A percentile compares a stretch with the other conserved stretches of the same genome.
phyloP scores from a whole-genome alignment of 2,888 invertebrate genomes.

The Boloria selene region DNA sequence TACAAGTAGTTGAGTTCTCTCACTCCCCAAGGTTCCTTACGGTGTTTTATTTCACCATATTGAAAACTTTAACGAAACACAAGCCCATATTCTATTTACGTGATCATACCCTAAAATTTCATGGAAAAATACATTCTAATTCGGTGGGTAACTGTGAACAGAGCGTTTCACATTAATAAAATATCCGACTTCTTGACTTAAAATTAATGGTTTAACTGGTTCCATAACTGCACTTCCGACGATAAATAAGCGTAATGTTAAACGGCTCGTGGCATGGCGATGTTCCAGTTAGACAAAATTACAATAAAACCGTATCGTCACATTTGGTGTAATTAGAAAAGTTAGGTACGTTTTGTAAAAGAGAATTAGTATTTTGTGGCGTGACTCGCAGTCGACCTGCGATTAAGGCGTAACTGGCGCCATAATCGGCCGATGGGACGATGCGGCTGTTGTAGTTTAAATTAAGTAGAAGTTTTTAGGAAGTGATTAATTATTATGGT shows the following conservation, averaged over 20 bases:
- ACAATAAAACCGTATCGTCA: constrained; percentile 67
- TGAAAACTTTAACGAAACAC: too few species aligned
- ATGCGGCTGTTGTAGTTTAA: constrained; percentile 3
- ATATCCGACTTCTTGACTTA: constrained; percentile 3
- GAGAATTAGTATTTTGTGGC: constrained; percentile 76
- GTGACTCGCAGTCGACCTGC: constrained; percentile 65
- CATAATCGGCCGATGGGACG: constrained; percentile 9
- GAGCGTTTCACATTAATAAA: constrained; percentile 10
- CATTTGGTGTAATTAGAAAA: constrained; percentile 76
- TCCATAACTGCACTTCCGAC: constrained; percentile 26
- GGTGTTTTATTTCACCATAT: too few species aligned
- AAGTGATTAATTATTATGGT: constrained; percentile 4
- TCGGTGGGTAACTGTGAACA: background rate
- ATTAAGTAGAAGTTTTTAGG: constrained; percentile 9
- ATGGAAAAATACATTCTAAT: background rate
- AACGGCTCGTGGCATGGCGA: constrained; percentile 33
- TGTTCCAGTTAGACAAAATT: constrained; percentile 50
- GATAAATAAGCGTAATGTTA: constrained; percentile 34
- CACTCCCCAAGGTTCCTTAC: too few species aligned
- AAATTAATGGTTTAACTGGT: constrained; percentile 22
- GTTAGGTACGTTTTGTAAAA: constrained; percentile 73
- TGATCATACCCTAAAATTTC: too few species aligned
- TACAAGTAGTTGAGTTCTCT: too few species aligned
- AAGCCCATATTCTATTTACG: too few species aligned
- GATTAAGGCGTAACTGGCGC: constrained; percentile 61